Evolutionary conservation across 2,113 vertebrate species (phyloP).

Genomic region (Lophotis ruficrista): DNA sequence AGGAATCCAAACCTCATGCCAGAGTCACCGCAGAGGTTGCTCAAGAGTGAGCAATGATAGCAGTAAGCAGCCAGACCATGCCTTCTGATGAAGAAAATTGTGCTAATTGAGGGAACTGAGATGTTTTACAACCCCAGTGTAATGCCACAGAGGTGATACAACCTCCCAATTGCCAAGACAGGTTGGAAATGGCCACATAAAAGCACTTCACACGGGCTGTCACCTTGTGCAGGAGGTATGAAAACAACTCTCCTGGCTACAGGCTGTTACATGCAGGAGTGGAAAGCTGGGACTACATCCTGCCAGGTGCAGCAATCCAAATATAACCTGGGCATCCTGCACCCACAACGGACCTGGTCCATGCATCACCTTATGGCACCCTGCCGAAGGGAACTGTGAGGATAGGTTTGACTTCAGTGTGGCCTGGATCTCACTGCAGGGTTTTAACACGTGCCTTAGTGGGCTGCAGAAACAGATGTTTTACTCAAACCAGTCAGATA

Average conservation of each 20-base stretch:
- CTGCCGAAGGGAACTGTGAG: fast-evolving
- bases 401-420: background rate
- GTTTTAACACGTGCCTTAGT: background rate
- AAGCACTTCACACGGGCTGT: background rate
- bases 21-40: conserved; percentile 15
- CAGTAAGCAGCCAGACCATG: background rate
- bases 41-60: background rate
- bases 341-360: fast-evolving
- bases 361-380: background rate
- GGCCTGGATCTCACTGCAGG: background rate
- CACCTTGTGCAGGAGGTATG: background rate
- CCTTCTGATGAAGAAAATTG: background rate
- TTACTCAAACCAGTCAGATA: background rate
- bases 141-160: background rate
- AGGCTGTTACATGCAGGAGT: background rate
- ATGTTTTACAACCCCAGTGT: background rate
- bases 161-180: background rate
- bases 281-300: background rate
- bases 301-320: background rate
- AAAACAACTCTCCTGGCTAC: background rate
- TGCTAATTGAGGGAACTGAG: background rate
- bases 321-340: background rate
- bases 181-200: background rate
- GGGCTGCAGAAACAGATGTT: background rate
- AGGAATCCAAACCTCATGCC: conserved; percentile 61